Base-by-base conservation (phyloP, 2,113 vertebrate genomes). In the Echinops telfairi region DNA sequence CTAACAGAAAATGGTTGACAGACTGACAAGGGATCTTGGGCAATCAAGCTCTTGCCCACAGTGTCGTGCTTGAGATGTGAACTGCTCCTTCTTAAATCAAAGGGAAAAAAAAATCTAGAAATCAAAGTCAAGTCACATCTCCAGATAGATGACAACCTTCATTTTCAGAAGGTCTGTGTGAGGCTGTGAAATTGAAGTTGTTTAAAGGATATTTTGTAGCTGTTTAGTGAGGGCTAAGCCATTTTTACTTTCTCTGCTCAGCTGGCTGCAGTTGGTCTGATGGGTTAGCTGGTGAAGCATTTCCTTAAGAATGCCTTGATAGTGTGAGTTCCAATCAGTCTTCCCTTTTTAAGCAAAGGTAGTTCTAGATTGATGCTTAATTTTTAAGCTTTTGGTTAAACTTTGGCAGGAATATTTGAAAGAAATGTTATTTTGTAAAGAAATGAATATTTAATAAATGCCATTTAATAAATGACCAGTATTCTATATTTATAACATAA, bases 61-160 rank as follows among this genome's bases (percentile, higher is more conserved):
- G 9, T 88, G 79, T 57, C 81, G 85, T 86, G 84, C 64, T 86
- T 89, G 89, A 89, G 40, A 82, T 88, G 25, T 57, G 89, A 92
- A 86, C 40, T 80, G 12, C 17, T 53, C 29, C 62, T 85, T 95
- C 70, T 73, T 62, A 64, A 90, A 36, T 60, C 22, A 53, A 95
- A 76, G 23, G 19, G 58, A 91, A 62, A 68, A 20, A 5, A 47
- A 80, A 60, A 90, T 83, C 86, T 94, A 19, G 33, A 93, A 92
- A 92, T 91, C 81, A 96, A 95, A 97, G 58, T 82, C 87, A 93
- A 86, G 91, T 93, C 94, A 91, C 73, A 93, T 96, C 76, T 92
- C n/a, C n/a, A 68, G 79, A 88, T 22, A 94, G 71, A 91, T 6
- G 85, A 85, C 83, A 90, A 88, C 87, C 43, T 89, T 84, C 82